Base-by-base conservation (phyloP, 2,113 vertebrate genomes). In the Empidonax traillii region DNA sequence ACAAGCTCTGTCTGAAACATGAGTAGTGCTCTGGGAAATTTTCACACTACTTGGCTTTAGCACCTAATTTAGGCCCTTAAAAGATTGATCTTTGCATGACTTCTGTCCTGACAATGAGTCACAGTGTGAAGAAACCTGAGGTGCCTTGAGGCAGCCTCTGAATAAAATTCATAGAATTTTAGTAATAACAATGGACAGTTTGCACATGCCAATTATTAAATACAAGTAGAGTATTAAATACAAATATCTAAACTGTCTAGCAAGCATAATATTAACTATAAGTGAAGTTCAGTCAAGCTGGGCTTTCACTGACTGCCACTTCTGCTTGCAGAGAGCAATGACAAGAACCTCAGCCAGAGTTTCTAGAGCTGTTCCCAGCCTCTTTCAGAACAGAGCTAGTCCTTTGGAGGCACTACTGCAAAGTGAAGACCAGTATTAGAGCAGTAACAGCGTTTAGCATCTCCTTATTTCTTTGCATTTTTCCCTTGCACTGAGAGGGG, bases 281-380 rank as follows among this genome's bases (percentile, higher is more conserved):
- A 80, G 14, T n/a, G 17, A 56, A 73, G 49, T 46, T 53, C 86
- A 94, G 86, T 37, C 76, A 79, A 75, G 63, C 56, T n/a, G 62
- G 84, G 56, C 81, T 89, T 23, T 27, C 46, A 93, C 28, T 52
- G 74, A 53, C 62, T 75, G 53, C 33, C 66, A 55, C 1, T 7
- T 55, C 72, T 91, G 63, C 39, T 90, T 47, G 51, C 66, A 80
- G 72, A 74, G 35, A 88, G 63, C 24, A 63, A 83, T 25, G 71
- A 83, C 63, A 69, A 93, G 85, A 93, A 95, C 82, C 94, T 95
- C 87, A 96, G 93, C 61, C 81, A 79, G 85, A 84, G 62, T 91
- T 96, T 89, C 90, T 90, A 85, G 58, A 72, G 65, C 61, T 82
- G 85, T 71, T 67, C 52, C 59, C 73, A 30, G 55, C 46, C 44